Conservation (phyloP, 2,888 invertebrate genomes). For the Ophion costatus region DNA sequence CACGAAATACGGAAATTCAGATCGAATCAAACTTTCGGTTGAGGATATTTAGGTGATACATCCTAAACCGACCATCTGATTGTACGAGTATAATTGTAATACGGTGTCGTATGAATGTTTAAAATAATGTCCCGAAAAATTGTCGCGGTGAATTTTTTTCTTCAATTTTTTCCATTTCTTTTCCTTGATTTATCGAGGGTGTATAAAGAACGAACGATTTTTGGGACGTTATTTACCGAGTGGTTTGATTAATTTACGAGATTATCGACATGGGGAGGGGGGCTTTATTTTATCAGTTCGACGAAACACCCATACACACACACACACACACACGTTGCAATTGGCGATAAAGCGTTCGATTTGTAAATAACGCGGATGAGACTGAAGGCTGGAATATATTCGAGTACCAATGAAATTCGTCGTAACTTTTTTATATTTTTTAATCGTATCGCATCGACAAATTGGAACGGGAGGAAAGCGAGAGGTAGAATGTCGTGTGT, state of each 20-base stretch:
- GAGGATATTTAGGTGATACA: neutral
- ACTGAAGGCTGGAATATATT: slow-evolving; percentile 58
- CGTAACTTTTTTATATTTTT: slow-evolving; percentile 59
- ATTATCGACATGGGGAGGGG: neutral
- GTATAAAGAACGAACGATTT: slow-evolving; percentile 1
- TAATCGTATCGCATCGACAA: slow-evolving; percentile 36
- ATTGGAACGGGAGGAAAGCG: slow-evolving; percentile 18
- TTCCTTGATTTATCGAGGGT: neutral
- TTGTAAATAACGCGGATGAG: slow-evolving; percentile 55
- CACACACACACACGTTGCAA: neutral
- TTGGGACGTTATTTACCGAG: neutral
- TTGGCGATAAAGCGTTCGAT: slow-evolving; percentile 40
- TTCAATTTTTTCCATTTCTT: neutral
- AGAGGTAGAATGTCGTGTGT: neutral
- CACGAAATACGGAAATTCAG: neutral
- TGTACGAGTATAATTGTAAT: slow-evolving; percentile 33
- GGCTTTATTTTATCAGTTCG: slow-evolving; percentile 39
- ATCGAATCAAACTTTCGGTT: neutral
- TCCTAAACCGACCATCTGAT: slow-evolving; percentile 18
- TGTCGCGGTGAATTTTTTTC: neutral
- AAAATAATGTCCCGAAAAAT: slow-evolving; percentile 21
- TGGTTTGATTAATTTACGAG: slow-evolving; percentile 1
- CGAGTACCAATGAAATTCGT: slow-evolving; percentile 51
- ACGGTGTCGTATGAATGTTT: slow-evolving; percentile 35
- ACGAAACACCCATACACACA: slow-evolving; percentile 16